Base-by-base conservation (phyloP, 2,797 vertebrate genomes). In the Sardinella longiceps region DNA sequence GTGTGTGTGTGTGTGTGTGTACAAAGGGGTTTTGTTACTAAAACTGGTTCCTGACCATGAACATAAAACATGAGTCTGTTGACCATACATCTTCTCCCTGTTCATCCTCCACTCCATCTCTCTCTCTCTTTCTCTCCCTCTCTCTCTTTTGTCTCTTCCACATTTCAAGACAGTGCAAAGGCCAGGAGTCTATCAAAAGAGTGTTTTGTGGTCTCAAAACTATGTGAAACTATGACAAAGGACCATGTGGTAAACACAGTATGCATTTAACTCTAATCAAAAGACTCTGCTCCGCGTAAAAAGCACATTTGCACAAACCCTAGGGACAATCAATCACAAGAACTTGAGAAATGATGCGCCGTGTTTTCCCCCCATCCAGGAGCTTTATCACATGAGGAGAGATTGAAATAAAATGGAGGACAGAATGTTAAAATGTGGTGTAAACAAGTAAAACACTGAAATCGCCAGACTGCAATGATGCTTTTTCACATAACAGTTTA, bases 401-500 rank as follows among this genome's bases (percentile, higher is more conserved):
- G 56, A 25, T 25, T 20, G n/a, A 15, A 11, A 39, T 20, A 39
- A 20, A 77, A 5, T 18, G 5, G 30, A 30, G 70, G 37, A 39
- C 33, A 77, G 37, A 20, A 23, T 77, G 18, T 39, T 18, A 11
- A 77, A 43, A 77, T 39, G 18, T 6, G 5, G 6, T 43, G 70
- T 43, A 43, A 77, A 43, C 15, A 77, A 43, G 70, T 43, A 15
- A 43, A 33, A 74, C 37, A 77, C 4, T 43, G 5, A 77, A 15
- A 43, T 77, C 33, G 20, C 28, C 20, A 37, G 70, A n/a, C 15
- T 20, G 43, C 70, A 74, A 7, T 74, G 37, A 80, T 89, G 92
- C 82, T 85, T 90, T 88, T 94, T 91, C 86, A 91, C 89, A 94
- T 93, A 94, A 94, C 93, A 92, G 87, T 97, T 97, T 96, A 96